Evolutionary conservation across 2,113 vertebrate genomes (phyloP).

Genomic region (Regulus satrapa): DNA sequence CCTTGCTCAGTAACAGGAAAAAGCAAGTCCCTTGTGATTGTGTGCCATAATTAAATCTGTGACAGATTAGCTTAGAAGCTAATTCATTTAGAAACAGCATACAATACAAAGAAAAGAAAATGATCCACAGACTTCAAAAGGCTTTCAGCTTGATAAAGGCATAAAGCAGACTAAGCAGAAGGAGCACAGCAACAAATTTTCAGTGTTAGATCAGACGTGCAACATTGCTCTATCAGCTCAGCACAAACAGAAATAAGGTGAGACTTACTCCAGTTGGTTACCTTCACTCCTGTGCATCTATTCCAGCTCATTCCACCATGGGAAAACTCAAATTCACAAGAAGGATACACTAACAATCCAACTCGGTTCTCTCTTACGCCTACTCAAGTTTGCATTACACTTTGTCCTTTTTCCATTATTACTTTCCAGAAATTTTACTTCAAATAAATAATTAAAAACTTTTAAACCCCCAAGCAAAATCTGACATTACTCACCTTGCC

Average conservation of each 20-base stretch:
- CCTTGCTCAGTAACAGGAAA: neutral
- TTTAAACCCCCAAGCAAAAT: neutral
- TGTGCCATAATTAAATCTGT: slow-evolving; percentile 38
- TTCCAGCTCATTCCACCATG: neutral
- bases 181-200: neutral
- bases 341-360: neutral
- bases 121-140: slow-evolving; percentile 40
- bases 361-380: neutral
- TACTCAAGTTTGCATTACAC: neutral
- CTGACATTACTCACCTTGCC: neutral
- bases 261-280: neutral
- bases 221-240: neutral
- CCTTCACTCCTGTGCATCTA: neutral
- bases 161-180: neutral
- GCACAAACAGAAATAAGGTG: neutral
- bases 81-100: slow-evolving; percentile 40
- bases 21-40: neutral
- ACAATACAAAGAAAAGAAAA: slow-evolving; percentile 33
- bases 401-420: neutral
- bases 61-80: slow-evolving; percentile 46
- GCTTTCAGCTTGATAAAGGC: neutral
- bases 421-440: neutral
- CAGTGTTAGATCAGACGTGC: neutral
- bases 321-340: neutral
- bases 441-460: neutral